phyloP scores from a whole-genome alignment of 2,113 vertebrate species.

The Tachysurus fulvidraco region DNA sequence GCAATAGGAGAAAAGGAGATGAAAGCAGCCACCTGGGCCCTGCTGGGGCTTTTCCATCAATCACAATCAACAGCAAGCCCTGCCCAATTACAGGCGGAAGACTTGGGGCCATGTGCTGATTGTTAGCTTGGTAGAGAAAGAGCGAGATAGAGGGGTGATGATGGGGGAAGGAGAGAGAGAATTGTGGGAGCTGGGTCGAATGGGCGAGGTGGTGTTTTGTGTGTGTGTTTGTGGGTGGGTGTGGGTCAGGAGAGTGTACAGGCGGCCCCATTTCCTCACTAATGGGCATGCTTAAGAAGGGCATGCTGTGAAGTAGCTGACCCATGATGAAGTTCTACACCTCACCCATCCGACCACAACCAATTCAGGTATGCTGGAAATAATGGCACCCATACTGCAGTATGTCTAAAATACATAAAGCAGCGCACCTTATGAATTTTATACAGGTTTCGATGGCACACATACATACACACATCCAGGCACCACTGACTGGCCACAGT shows the following conservation, averaged over 20 bases:
- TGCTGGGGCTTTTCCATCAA: constrained; percentile 63
- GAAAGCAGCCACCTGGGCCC: constrained; percentile 54
- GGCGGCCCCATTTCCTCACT: constrained; percentile 73
- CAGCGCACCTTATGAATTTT: background rate
- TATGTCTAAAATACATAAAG: background rate
- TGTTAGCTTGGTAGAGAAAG: constrained; percentile 70
- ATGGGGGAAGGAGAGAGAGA: constrained; percentile 24
- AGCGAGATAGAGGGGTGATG: constrained; percentile 56
- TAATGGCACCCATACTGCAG: background rate
- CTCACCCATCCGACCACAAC: constrained; percentile 10
- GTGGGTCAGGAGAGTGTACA: constrained; percentile 27
- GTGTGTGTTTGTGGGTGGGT: background rate
- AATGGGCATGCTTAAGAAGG: constrained; percentile 70
- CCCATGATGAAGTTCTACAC: constrained; percentile 53
- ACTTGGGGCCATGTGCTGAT: constrained; percentile 70
- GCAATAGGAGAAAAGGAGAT: constrained; percentile 37
- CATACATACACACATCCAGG: background rate
- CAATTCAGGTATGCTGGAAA: constrained; percentile 20
- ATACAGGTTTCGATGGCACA: background rate
- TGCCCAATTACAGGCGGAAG: constrained; percentile 71
- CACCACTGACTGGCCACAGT: background rate
- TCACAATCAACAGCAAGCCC: constrained; percentile 73
- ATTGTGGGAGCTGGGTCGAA: background rate
- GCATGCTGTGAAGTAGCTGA: constrained; percentile 68
- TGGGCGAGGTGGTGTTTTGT: background rate